Base-by-base conservation (phyloP, 2,797 vertebrate species). In the Oophaga sylvatica region DNA sequence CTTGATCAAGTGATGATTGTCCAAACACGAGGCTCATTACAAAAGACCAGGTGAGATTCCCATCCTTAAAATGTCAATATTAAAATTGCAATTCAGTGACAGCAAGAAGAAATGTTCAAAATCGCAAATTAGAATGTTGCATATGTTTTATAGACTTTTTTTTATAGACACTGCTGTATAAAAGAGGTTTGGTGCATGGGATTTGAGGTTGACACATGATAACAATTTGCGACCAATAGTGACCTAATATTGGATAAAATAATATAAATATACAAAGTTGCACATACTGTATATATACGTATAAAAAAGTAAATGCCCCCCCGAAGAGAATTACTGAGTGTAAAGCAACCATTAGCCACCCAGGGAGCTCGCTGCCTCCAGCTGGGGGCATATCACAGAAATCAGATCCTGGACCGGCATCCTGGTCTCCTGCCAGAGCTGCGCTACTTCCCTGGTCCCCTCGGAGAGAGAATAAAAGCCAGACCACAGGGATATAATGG, bases 401-500 rank as follows among this genome's bases (percentile, higher is more conserved):
- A 86, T 89, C 87, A 78, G 87, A 89, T 85, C 73, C 41, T 56
- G 70, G 84, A 75, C 68, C 84, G n/a, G 53, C 8, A 59, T 81
- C 68, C 78, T 88, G 87, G 87, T 57, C 31, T 65, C 29, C 26
- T 85, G 87, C 87, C 87, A 89, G 57, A 59, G 48, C 19, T 17
- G 68, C 80, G 78, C 83, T 88, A 81, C 83, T 86, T 82, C 60
- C 71, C 59, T 53, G 31, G 78, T 86, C 87, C 83, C 83, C 79
- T 48, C 83, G 53, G 83, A 78, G 83, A 81, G 5, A 71, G 83
- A 85, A 89, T 86, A 82, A 82, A 85, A 82, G 87, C 87, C 87
- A 89, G 87, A 89, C 87, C 87, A 82, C 79, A 86, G 70, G 87
- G 80, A 85, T 86, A 89, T 89, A 89, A 89, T 89, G 80, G 87